Evolutionary conservation across 2,113 vertebrate species (phyloP), one percentile per base, ranked within the genome.

Genomic region (Sceloporus undulatus): DNA sequence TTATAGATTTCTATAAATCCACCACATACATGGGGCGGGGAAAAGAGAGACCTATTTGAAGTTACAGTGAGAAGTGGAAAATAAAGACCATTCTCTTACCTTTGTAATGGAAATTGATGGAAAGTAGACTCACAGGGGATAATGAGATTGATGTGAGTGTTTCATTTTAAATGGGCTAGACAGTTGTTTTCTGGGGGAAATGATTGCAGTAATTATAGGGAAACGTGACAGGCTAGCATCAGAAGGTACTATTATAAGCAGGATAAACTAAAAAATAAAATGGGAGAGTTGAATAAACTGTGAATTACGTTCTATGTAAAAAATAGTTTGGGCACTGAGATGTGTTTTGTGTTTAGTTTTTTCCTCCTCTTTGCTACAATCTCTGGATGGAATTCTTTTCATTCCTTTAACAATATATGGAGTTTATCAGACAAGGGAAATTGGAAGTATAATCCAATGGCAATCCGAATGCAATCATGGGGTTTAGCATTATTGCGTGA

Each of bases 111-210:
- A 94, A 96, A 96, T 88, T 92, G 91, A 94, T 95, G 88, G 78
- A 94, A 95, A 87, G 13, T 90, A 90, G 9, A 59, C 92, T 95
- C 88, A 88, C 81, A 87, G 18, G n/a, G 18, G 27, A 93, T 94
- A 94, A 93, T 90, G 94, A 93, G 89, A 95, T 91, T 94, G 94
- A 94, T 91, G 91, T 96, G 89, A 92, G 89, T 88, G 90, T 95
- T n/a, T 82, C 54, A 79, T 91, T 96, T 92, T 90, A 94, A 94
- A 95, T 94, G 93, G 80, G 40, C 21, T 68, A 90, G 82, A 93
- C 70, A 87, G 70, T 25, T 89, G 88, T 93, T 94, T 95, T 93
- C 71, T 78, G 34, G 62, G 29, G 42, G 59, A 87, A 93, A 85
- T 87, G 83, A 94, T 94, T 93, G 76, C 66, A 90, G 87, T 90